A percentile compares a stretch with the other conserved stretches of the same genome.
Evolutionary conservation across 2,797 vertebrate species (phyloP).

Genomic region (Poeciliopsis paucimaculata): DNA sequence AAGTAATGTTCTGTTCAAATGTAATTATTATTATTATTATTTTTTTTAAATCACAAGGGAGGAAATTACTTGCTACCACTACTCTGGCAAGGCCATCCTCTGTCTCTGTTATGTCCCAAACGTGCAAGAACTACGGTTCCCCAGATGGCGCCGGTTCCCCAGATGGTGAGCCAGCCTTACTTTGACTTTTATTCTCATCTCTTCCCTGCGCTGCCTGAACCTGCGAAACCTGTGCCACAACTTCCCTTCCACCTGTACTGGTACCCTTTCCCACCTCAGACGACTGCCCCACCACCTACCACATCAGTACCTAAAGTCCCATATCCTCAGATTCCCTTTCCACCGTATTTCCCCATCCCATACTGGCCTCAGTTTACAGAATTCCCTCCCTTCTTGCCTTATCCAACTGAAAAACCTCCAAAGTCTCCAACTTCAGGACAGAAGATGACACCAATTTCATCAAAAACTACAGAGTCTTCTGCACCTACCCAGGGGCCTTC

Average conservation of each 20-base stretch:
- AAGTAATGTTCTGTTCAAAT: neutral
- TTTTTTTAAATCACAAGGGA: slow-evolving; percentile 27
- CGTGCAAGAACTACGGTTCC: neutral
- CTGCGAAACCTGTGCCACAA: neutral
- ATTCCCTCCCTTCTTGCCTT: neutral
- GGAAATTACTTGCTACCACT: slow-evolving; percentile 55
- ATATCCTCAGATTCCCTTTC: neutral
- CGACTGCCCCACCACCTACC: neutral
- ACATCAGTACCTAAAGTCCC: neutral
- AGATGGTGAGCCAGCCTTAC: neutral
- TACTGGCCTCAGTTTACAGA: neutral
- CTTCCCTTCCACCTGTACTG: neutral
- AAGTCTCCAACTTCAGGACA: neutral
- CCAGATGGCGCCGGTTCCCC: neutral
- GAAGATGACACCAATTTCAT: no score
- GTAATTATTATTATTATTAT: rapidly evolving
- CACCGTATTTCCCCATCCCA: neutral
- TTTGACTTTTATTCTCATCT: slow-evolving; percentile 1
- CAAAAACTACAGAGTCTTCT: neutral
- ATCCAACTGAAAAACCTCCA: neutral
- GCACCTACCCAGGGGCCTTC: neutral
- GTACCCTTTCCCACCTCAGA: neutral
- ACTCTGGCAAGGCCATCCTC: slow-evolving; percentile 57
- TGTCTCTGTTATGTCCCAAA: slow-evolving; percentile 56
- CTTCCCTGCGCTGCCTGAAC: neutral